A percentile compares a stretch with the other conserved stretches of the same genome.
Conservation (phyloP, 2,888 invertebrate species). For the Nomada goodeniana region DNA sequence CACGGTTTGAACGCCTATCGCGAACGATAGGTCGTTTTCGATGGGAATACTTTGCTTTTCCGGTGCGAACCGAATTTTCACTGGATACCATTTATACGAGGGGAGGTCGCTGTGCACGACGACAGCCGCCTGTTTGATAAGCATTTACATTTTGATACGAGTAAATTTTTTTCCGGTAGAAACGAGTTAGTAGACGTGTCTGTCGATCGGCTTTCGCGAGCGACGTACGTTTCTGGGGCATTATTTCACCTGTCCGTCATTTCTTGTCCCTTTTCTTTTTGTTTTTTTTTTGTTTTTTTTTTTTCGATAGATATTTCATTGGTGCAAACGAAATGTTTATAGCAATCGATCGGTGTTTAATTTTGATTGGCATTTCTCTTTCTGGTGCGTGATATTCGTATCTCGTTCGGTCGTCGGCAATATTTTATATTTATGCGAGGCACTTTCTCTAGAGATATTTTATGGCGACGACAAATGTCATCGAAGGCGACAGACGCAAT, state of each 20-base stretch:
- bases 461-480: constrained; percentile 14
- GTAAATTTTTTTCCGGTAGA: constrained; percentile 45
- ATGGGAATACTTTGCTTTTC: constrained; percentile 48
- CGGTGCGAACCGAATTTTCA: constrained; percentile 53
- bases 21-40: constrained; percentile 45
- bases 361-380: not conserved
- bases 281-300: not conserved
- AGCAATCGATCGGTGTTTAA: not conserved
- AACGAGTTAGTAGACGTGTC: constrained; percentile 35
- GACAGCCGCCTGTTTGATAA: constrained; percentile 52
- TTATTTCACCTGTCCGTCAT: constrained; percentile 63
- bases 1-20: constrained; percentile 49
- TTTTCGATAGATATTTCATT: not conserved
- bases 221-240: constrained; percentile 70
- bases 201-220: constrained; percentile 41
- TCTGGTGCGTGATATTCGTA: not conserved
- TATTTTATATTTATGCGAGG: not conserved
- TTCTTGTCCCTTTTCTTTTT: constrained; percentile 9
- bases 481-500: constrained; percentile 7
- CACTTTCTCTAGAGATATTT: not conserved
- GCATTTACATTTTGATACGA: constrained; percentile 71
- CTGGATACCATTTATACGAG: constrained; percentile 59
- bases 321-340: not conserved
- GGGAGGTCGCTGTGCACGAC: constrained; percentile 15
- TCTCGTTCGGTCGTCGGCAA: not conserved